Evolutionary conservation across 2,113 vertebrate species (phyloP).

Genomic region (Miniopterus natalensis): DNA sequence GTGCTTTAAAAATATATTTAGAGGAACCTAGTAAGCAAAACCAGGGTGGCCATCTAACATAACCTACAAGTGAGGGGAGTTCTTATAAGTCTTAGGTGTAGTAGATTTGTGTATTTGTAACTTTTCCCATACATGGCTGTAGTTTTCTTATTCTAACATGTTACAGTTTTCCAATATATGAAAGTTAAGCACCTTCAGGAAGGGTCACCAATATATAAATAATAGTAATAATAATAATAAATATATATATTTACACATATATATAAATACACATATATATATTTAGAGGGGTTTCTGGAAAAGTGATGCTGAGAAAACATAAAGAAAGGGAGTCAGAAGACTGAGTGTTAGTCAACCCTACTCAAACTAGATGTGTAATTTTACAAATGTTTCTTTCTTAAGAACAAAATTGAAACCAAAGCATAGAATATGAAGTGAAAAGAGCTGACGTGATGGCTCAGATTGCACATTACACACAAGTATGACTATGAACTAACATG

Average conservation of each 20-base stretch:
- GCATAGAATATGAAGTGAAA: not conserved
- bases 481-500: not conserved
- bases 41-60: not conserved
- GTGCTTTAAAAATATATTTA: not conserved
- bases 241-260: too few relatives aligned
- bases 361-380: not conserved
- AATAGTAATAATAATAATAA: too few relatives aligned
- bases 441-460: not conserved
- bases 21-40: not conserved
- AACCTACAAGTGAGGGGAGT: not conserved
- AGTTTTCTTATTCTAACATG: not conserved
- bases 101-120: not conserved
- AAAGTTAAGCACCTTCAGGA: not conserved
- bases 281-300: not conserved
- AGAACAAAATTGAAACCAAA: not conserved
- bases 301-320: not conserved
- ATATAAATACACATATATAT: too few relatives aligned
- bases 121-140: not conserved
- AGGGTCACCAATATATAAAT: too few relatives aligned
- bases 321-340: not conserved
- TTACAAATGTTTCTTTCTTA: not conserved
- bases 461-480: not conserved
- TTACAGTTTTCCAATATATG: not conserved
- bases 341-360: not conserved
- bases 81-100: not conserved